These are phyloP conservation scores for Cebus imitator DNA, from an alignment of 2,113 vertebrate species.

Conservation along the genomic window DNA sequence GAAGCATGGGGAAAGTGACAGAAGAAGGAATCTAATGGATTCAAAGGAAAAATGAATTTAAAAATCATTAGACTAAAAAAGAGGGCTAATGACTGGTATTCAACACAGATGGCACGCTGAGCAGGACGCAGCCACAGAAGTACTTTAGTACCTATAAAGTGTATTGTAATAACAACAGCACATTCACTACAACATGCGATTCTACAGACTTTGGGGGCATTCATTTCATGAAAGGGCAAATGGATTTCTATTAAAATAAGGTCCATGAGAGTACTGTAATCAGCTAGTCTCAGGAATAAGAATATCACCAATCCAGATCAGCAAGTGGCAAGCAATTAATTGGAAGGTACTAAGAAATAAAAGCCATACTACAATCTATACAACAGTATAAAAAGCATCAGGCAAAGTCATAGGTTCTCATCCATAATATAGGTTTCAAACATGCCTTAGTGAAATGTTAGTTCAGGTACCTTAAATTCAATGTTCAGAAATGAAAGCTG, in stretches of 20 bases:
- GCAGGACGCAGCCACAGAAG: neutral
- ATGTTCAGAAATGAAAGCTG: constrained; percentile 5
- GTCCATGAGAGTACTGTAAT: neutral
- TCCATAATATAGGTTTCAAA: neutral
- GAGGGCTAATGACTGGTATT: neutral
- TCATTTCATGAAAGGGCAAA: neutral
- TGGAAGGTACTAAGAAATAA: neutral
- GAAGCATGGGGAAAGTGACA: neutral
- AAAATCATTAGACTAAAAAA: neutral
- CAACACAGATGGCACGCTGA: neutral
- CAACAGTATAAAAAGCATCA: neutral
- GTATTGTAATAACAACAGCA: neutral
- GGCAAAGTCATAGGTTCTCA: neutral
- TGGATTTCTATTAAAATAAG: constrained; percentile 26
- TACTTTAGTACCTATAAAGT: neutral
- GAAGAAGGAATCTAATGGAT: neutral
- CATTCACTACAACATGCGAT: neutral
- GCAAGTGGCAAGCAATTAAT: neutral
- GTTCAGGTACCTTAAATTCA: neutral
- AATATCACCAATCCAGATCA: neutral
- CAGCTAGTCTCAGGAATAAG: neutral
- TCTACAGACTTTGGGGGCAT: neutral
- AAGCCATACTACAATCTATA: neutral
- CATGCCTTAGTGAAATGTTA: neutral
- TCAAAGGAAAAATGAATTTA: neutral